These are phyloP conservation scores for Siphonodentalium dalli DNA, from an alignment of 2,888 invertebrate species.

Conservation along the genomic window DNA sequence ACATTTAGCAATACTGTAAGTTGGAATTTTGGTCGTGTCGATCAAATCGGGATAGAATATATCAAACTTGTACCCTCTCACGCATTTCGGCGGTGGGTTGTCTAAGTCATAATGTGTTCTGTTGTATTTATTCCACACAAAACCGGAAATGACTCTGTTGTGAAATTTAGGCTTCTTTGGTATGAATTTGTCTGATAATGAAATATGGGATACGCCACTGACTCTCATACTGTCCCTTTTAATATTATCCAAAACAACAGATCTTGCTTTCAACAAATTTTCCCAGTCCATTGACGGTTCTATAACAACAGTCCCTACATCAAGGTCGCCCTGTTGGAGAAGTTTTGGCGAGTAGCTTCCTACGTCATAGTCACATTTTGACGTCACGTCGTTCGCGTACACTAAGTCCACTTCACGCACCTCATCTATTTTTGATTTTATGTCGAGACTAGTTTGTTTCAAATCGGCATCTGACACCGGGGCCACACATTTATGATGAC, in stretches of 20 bases:
- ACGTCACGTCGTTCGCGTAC: neutral
- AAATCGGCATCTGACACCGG: too few relatives aligned
- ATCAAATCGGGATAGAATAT: constrained; percentile 99
- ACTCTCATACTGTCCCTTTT: too few relatives aligned
- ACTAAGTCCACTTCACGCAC: neutral
- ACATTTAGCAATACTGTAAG: neutral
- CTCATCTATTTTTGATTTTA: neutral
- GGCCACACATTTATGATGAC: too few relatives aligned
- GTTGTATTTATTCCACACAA: constrained; percentile 99
- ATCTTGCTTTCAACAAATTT: neutral
- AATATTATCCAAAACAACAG: neutral
- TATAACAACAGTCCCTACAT: neutral
- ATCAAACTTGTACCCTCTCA: constrained; percentile 99
- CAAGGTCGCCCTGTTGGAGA: constrained; percentile 1
- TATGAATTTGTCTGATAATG: too few relatives aligned
- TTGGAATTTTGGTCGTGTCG: constrained; percentile 83
- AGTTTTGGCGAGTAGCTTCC: constrained; percentile 1
- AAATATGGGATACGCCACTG: too few relatives aligned
- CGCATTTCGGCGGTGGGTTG: constrained; percentile 98
- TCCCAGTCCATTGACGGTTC: neutral
- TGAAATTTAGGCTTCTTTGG: neutral
- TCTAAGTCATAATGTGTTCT: constrained; percentile 99
- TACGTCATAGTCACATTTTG: neutral
- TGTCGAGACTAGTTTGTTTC: too few relatives aligned
- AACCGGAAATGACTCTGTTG: constrained; percentile 71